Evolutionary conservation across 2,113 vertebrate species (phyloP).

Genomic region (Solea solea): DNA sequence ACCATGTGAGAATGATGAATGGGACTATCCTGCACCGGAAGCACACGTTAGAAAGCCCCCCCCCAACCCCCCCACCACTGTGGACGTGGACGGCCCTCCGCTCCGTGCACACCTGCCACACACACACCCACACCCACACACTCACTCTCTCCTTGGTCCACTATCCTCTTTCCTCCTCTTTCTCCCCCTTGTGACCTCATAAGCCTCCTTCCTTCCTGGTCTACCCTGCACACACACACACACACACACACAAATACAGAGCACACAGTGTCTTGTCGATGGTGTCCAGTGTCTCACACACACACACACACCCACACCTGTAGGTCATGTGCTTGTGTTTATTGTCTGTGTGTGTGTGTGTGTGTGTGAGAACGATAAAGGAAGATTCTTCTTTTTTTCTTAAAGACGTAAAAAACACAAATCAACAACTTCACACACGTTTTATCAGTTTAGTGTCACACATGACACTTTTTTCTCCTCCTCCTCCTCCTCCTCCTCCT

Average conservation of each 20-base stretch:
- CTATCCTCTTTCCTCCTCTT: slow-evolving; percentile 47
- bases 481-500: slow-evolving; percentile 6
- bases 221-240: slow-evolving; percentile 46
- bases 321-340: slow-evolving; percentile 45
- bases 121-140: slow-evolving; percentile 35
- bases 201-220: slow-evolving; percentile 67
- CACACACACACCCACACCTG: slow-evolving; percentile 52
- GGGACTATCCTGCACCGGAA: slow-evolving; percentile 74
- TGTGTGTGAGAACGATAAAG: background rate
- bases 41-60: slow-evolving; percentile 72
- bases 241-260: slow-evolving; percentile 30
- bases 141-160: slow-evolving; percentile 27
- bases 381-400: too few relatives aligned
- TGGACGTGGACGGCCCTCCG: background rate
- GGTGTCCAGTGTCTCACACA: slow-evolving; percentile 47
- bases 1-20: slow-evolving; percentile 82
- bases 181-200: slow-evolving; percentile 65
- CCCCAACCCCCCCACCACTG: slow-evolving; percentile 39
- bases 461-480: slow-evolving; percentile 41
- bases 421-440: slow-evolving; percentile 20
- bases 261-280: slow-evolving; percentile 45
- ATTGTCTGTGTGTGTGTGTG: slow-evolving; percentile 26
- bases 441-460: slow-evolving; percentile 40
- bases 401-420: background rate
- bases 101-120: slow-evolving; percentile 47